phyloP scores from a whole-genome alignment of 2,797 vertebrate genomes.

The Paramormyrops hopkinsi region DNA sequence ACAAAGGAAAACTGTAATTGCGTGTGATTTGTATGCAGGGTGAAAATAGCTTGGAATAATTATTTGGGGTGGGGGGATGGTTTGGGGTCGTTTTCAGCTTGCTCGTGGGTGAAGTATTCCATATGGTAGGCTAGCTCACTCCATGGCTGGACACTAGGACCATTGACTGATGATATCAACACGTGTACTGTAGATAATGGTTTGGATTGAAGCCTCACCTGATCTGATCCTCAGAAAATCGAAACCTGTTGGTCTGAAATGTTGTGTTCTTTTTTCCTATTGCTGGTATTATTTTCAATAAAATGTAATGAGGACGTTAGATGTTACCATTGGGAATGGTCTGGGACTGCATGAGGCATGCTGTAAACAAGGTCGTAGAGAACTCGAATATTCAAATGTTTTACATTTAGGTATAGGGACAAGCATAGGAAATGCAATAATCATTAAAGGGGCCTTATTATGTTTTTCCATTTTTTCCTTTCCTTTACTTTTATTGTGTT shows the following conservation, averaged over 20 bases:
- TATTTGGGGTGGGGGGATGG: neutral
- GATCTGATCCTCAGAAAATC: neutral
- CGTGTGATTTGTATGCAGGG: neutral
- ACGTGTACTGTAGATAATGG: neutral
- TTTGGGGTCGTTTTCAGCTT: conserved; percentile 5
- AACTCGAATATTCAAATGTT: neutral
- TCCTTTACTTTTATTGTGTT: neutral
- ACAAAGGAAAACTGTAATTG: neutral
- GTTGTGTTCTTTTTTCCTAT: neutral
- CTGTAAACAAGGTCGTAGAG: neutral
- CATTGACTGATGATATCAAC: neutral
- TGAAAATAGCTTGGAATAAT: conserved; percentile 11
- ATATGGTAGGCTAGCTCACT: neutral
- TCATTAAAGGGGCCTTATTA: neutral
- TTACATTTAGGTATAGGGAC: neutral
- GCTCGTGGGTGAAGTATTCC: neutral
- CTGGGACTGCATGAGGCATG: neutral
- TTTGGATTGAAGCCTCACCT: neutral
- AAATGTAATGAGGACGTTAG: neutral
- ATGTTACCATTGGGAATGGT: neutral
- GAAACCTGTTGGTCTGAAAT: neutral
- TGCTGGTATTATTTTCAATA: neutral
- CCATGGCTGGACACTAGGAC: neutral
- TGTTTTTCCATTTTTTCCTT: neutral
- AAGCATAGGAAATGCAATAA: neutral